Evolutionary conservation across 2,113 vertebrate genomes (phyloP).

Genomic region (Sterna hirundo): DNA sequence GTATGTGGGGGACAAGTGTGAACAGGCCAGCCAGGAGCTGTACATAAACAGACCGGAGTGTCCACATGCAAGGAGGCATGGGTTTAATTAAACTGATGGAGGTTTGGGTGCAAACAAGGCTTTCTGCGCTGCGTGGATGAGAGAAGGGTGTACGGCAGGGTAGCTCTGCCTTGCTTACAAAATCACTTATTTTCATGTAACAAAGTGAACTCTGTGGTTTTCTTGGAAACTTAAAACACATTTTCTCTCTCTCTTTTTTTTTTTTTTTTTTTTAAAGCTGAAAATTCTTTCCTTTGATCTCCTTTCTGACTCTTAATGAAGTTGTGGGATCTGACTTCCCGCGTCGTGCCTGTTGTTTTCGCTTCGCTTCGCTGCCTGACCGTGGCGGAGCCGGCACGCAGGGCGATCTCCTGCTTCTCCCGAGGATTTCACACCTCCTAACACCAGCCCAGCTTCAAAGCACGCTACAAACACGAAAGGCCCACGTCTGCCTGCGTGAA

Average conservation of each 20-base stretch:
- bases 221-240: background rate
- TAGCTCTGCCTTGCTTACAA: background rate
- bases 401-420: background rate
- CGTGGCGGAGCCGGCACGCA: background rate
- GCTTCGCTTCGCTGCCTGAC: background rate
- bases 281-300: background rate
- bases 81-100: background rate
- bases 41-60: rapidly evolving
- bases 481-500: background rate
- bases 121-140: background rate
- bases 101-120: background rate
- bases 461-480: rapidly evolving
- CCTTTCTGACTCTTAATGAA: background rate
- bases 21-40: background rate
- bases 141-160: rapidly evolving
- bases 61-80: rapidly evolving
- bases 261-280: background rate
- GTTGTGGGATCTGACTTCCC: background rate
- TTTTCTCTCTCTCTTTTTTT: background rate
- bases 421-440: background rate
- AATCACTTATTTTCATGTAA: background rate
- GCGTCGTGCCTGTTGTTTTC: background rate
- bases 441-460: constrained; percentile 23
- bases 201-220: background rate
- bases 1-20: background rate